Evolutionary conservation across 2,888 invertebrate genomes (phyloP).

Genomic region (Clistopyga incitator): DNA sequence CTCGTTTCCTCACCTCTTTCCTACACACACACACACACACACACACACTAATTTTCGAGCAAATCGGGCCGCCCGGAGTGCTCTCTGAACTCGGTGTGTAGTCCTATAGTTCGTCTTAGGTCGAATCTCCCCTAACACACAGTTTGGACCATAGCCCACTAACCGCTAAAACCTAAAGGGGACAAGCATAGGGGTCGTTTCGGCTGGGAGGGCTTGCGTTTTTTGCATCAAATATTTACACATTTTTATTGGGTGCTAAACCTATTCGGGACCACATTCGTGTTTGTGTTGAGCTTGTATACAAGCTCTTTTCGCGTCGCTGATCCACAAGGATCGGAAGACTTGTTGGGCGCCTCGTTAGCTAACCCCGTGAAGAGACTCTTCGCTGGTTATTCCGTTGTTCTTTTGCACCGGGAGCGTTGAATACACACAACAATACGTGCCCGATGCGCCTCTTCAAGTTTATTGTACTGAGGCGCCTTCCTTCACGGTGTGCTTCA

Average conservation of each 20-base stretch:
- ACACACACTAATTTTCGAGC: slow-evolving; percentile 46
- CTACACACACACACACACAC: too few species aligned
- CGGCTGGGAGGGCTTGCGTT: slow-evolving; percentile 60
- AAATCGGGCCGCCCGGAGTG: slow-evolving; percentile 36
- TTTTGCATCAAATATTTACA: slow-evolving; percentile 81
- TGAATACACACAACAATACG: slow-evolving; percentile 35
- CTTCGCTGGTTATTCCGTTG: slow-evolving; percentile 31
- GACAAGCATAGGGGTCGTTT: slow-evolving; percentile 5
- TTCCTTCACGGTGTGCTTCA: slow-evolving; percentile 39
- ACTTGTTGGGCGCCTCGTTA: slow-evolving; percentile 64
- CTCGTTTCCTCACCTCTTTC: slow-evolving; percentile 60
- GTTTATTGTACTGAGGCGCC: slow-evolving; percentile 49
- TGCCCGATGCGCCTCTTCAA: slow-evolving; percentile 55
- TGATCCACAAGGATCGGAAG: slow-evolving; percentile 15
- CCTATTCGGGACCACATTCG: slow-evolving; percentile 73
- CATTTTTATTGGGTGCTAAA: slow-evolving; percentile 82
- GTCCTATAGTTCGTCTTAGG: not conserved
- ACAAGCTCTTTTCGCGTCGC: slow-evolving; percentile 4
- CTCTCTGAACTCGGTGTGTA: slow-evolving; percentile 18
- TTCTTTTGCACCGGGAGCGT: slow-evolving; percentile 38
- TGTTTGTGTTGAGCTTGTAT: slow-evolving; percentile 6
- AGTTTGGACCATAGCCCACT: not conserved
- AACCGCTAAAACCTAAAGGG: not conserved
- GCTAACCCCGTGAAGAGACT: slow-evolving; percentile 46
- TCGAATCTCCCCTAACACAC: not conserved